Base-by-base conservation (phyloP, 92 coral and sea anemone species). In the Epizoanthus illoricatus region DNA sequence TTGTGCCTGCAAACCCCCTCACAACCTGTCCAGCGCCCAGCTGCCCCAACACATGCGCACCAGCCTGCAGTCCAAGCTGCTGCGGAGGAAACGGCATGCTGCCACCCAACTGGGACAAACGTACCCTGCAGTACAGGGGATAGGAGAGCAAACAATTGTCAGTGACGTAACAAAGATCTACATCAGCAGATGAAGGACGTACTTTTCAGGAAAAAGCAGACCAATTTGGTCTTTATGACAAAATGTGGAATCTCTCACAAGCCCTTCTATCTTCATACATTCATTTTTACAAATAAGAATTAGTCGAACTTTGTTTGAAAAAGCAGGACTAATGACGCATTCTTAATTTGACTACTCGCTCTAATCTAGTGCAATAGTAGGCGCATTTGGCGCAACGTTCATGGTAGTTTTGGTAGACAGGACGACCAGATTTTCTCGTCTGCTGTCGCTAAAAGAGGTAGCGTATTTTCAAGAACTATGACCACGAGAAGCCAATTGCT, bases 21-120 rank as follows among this genome's bases (percentile, higher is more conserved):
- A 23, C 66, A 28, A 85, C 88, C 69, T 90, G 97, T 65, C 91
- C 92, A 33, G 85, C 75, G 73, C 87, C 86, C 23, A 83, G 59
- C 65, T 93, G 99, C 67, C 92, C 99, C 15, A 87, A 96, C 92
- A 19, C 97, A 63, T 96, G 99, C 86, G 97, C 96, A 4, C 99
- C 99, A 8, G 45, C 89, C 23, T 96, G 99, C 49, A 73, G 88
- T 5, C 80, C 87, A 18, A 86, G 90, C 83, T 93, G 97, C 56
- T 96, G 95, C 59, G 84, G 81, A 20, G 88, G 88, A 58, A 84
- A 74, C 59, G 15, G 74, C 28, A 60, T 83, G 23, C 88, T 90
- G 63, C 92, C 97, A 7, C 43, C 76, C 73, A 75, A 81, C 82
- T 93, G 97, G 97, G 94, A 93, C 82, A 89, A 86, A 66, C 81